Percentiles rank a stretch among this genome's conserved stretches.
Conservation (phyloP, 2,113 vertebrate genomes). For the Hippocampus abdominalis region DNA sequence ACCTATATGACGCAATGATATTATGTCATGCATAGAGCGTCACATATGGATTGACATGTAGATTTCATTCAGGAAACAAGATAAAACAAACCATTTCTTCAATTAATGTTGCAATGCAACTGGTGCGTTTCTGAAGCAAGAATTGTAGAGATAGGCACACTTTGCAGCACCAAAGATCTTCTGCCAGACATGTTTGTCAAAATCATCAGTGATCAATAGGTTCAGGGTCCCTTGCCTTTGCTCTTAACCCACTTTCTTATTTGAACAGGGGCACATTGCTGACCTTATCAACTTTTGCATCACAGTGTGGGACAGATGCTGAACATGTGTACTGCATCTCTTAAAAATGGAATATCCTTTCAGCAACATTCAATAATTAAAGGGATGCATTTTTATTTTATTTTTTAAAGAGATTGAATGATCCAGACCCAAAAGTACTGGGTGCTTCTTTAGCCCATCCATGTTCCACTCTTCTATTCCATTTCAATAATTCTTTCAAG, state of each 20-base stretch:
- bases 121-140: not conserved
- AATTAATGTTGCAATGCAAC: not conserved
- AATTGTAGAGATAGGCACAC: not conserved
- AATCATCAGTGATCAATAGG: constrained; percentile 47
- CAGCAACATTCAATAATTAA: not conserved
- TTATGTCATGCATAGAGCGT: not conserved
- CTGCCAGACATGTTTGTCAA: constrained; percentile 25
- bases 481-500: constrained; percentile 1
- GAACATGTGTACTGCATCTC: constrained; percentile 12
- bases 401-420: not conserved
- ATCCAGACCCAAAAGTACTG: not conserved
- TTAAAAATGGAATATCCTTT: constrained; percentile 1
- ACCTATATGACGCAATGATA: not conserved
- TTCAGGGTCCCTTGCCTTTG: constrained; percentile 52
- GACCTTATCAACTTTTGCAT: constrained; percentile 29
- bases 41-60: constrained; percentile 27
- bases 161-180: constrained; percentile 4
- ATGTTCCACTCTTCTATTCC: not conserved
- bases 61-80: constrained; percentile 23
- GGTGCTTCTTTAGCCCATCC: not conserved
- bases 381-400: not conserved
- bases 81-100: constrained; percentile 1
- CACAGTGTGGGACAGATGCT: not conserved
- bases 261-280: constrained; percentile 46
- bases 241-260: constrained; percentile 56